A percentile compares a stretch with the other conserved stretches of the same genome.
phyloP scores from a whole-genome alignment of 2,113 vertebrate species.

The Plotosus lineatus region DNA sequence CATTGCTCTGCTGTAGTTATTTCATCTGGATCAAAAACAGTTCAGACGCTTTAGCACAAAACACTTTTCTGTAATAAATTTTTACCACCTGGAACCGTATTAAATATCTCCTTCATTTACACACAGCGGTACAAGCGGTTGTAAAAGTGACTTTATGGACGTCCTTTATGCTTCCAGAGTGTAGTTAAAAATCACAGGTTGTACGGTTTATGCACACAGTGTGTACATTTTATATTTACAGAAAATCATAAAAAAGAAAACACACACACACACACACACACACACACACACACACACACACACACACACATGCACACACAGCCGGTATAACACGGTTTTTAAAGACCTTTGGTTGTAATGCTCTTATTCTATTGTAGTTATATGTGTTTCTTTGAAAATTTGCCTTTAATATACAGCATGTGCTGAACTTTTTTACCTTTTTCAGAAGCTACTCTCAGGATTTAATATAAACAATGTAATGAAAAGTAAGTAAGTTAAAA shows the following conservation, averaged over 20 bases:
- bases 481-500: too few species aligned
- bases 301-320: too few species aligned
- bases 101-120: not conserved
- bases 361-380: not conserved
- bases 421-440: not conserved
- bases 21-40: not conserved
- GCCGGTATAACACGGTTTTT: not conserved
- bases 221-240: not conserved
- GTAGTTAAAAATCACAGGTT: constrained; percentile 12
- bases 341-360: not conserved
- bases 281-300: constrained; percentile 6
- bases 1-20: not conserved
- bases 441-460: too few species aligned
- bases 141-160: not conserved
- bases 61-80: not conserved
- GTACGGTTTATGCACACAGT: too few species aligned
- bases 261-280: constrained; percentile 14
- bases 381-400: too few species aligned
- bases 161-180: not conserved
- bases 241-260: not conserved
- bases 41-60: not conserved
- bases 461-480: too few species aligned
- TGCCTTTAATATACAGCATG: too few species aligned
- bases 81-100: constrained; percentile 12
- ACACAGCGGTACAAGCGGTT: not conserved